Evolutionary conservation across 1,140 invertebrate genomes (phyloP).

Genomic region (Zophobas atratus): DNA sequence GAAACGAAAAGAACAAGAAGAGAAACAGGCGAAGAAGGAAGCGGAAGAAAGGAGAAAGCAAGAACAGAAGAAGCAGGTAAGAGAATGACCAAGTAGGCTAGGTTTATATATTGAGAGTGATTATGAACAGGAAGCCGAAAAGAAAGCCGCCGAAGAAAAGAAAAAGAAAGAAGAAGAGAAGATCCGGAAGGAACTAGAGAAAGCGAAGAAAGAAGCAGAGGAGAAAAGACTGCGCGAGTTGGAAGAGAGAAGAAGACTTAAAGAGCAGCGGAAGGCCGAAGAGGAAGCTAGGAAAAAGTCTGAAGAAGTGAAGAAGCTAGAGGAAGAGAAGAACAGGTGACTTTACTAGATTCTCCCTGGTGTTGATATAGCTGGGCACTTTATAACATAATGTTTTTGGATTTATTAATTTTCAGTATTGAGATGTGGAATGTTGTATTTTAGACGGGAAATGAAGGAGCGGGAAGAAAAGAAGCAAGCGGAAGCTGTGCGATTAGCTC

Average conservation of each 20-base stretch:
- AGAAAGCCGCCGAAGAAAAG: slow-evolving; percentile 71
- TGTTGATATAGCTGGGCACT: neutral
- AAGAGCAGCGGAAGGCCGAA: slow-evolving; percentile 69
- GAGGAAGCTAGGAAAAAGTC: slow-evolving; percentile 70
- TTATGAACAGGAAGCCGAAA: slow-evolving; percentile 68
- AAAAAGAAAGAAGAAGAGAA: slow-evolving; percentile 68
- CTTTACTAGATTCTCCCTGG: slow-evolving; percentile 3
- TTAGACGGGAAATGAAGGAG: slow-evolving; percentile 59
- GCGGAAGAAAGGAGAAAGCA: slow-evolving; percentile 64
- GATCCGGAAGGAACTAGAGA: slow-evolving; percentile 69
- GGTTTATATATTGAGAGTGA: neutral
- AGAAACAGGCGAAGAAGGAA: slow-evolving; percentile 69
- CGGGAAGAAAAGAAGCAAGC: slow-evolving; percentile 68
- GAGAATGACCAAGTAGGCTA: neutral
- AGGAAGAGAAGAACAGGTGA: slow-evolving; percentile 61
- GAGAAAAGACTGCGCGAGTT: slow-evolving; percentile 66
- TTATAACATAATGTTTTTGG: neutral
- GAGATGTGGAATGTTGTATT: slow-evolving; percentile 15
- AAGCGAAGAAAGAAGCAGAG: slow-evolving; percentile 71
- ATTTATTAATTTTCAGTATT: slow-evolving; percentile 32
- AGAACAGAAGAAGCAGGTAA: slow-evolving; percentile 58
- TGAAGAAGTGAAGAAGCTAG: slow-evolving; percentile 68
- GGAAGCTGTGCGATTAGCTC: slow-evolving; percentile 64
- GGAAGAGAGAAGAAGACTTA: slow-evolving; percentile 65
- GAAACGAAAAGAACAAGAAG: slow-evolving; percentile 65